Base-by-base conservation (phyloP, 92 coral and sea anemone species). In the Zoanthus solanderi region DNA sequence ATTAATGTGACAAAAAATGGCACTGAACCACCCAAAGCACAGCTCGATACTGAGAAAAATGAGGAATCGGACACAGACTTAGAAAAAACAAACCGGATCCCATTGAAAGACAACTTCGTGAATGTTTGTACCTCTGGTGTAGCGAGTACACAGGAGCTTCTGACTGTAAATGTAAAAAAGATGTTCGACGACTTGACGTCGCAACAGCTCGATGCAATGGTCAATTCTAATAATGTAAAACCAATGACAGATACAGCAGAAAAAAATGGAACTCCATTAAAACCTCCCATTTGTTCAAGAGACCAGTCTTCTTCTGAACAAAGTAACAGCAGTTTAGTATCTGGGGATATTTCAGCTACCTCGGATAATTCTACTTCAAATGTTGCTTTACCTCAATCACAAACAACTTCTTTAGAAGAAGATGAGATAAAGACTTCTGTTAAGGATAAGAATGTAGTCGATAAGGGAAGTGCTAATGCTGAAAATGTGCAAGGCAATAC, bases 151-250 rank as follows among this genome's bases (percentile, higher is more conserved):
- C 65, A 84, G 57, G 44, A 58, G 78, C 52, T 79, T 74, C 31
- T 89, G 54, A 69, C 61, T 4, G 75, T 76, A 8, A 57, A 76
- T 37, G n/a, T 71, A 3, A 72, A 57, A 45, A 86, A 68, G 4
- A 61, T 91, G 80, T 90, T 91, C 56, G 84, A 85, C 44, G 94
- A 91, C 28, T 77, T 88, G 45, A 73, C 95, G 11, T 87, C 73
- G 31, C 88, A 76, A 16, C 94, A 91, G 52, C 74, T 90, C 46
- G 78, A 71, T 71, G 86, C 90, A 63, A 92, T 89, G 71, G 50
- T 84, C 8, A 87, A 72, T n/a, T 78, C 78, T 73, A 65, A 88
- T 32, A 80, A 71, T 67, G 77, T 56, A 32, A 61, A 71, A 10
- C 29, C 14, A 17, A 31, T 17, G 6, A 31, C 69, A 46, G 37